Percentiles rank a stretch among this genome's conserved stretches.
phyloP scores from a whole-genome alignment of 1,140 invertebrate species.

The Papilio glaucus region DNA sequence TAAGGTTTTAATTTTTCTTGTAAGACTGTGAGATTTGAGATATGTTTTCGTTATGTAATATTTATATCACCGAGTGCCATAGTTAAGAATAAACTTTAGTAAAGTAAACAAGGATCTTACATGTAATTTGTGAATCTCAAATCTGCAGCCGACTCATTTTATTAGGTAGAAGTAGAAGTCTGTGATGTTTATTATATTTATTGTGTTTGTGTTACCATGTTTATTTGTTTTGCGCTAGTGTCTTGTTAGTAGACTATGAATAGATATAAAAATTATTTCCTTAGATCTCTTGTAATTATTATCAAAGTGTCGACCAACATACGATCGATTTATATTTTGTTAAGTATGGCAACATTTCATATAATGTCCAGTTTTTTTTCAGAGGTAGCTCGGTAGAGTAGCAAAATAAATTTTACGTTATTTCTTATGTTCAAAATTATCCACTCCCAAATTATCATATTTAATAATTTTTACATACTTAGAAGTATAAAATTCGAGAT shows the following conservation, averaged over 20 bases:
- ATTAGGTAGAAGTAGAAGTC: conserved; percentile 70
- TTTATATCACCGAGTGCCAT: conserved; percentile 61
- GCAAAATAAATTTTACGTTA: not conserved
- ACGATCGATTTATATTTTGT: conserved; percentile 35
- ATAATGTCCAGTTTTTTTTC: not conserved
- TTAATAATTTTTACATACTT: not conserved
- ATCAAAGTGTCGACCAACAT: not conserved
- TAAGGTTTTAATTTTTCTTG: not conserved
- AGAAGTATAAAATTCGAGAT: not conserved
- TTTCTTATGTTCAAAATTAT: not conserved
- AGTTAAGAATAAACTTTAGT: conserved; percentile 64
- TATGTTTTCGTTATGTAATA: not conserved
- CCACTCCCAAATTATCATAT: not conserved
- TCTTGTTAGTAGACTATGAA: conserved; percentile 45
- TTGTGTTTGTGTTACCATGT: conserved; percentile 60
- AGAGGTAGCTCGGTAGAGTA: not conserved
- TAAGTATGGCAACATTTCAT: conserved; percentile 1
- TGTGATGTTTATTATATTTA: conserved; percentile 75
- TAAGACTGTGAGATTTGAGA: not conserved
- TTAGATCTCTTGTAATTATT: conserved; percentile 32
- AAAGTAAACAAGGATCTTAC: conserved; percentile 51
- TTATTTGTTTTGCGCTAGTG: conserved; percentile 46
- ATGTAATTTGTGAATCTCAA: conserved; percentile 59
- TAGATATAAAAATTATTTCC: conserved; percentile 21
- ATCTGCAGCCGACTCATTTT: conserved; percentile 60